phyloP scores from a whole-genome alignment of 2,113 vertebrate species.

The Tetrao urogallus region DNA sequence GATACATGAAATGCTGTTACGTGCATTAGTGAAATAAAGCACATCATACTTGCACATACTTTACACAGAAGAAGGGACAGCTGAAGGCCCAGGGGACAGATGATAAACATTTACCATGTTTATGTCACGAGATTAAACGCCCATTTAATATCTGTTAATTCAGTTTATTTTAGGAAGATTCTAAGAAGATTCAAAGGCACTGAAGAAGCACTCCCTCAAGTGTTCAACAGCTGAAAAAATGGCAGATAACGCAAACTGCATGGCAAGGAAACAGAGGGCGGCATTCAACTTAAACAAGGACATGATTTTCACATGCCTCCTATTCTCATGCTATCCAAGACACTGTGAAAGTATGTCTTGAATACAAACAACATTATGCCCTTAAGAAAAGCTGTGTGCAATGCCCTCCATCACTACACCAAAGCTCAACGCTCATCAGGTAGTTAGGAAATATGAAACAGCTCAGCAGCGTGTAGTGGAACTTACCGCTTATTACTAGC shows the following conservation, averaged over 20 bases:
- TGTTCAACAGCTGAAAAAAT: neutral
- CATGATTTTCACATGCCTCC: neutral
- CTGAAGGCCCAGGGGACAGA: neutral
- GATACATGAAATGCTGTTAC: neutral
- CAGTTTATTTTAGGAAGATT: neutral
- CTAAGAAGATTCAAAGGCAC: neutral
- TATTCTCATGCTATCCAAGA: neutral
- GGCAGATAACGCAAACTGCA: neutral
- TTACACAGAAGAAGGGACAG: neutral
- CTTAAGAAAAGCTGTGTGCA: neutral
- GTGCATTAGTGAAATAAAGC: neutral
- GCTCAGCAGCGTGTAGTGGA: neutral
- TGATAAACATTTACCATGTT: neutral
- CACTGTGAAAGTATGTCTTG: neutral
- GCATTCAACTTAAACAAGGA: neutral
- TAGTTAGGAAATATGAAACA: neutral
- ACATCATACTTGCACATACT: fast-evolving
- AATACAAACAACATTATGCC: neutral
- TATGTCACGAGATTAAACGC: neutral
- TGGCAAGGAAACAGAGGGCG: conserved; percentile 8
- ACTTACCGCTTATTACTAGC: neutral
- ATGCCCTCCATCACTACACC: neutral
- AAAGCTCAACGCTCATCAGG: neutral
- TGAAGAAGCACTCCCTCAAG: neutral
- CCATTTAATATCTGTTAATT: neutral